Evolutionary conservation across 2,888 invertebrate species (phyloP).

Genomic region (Cataglyphis livida): DNA sequence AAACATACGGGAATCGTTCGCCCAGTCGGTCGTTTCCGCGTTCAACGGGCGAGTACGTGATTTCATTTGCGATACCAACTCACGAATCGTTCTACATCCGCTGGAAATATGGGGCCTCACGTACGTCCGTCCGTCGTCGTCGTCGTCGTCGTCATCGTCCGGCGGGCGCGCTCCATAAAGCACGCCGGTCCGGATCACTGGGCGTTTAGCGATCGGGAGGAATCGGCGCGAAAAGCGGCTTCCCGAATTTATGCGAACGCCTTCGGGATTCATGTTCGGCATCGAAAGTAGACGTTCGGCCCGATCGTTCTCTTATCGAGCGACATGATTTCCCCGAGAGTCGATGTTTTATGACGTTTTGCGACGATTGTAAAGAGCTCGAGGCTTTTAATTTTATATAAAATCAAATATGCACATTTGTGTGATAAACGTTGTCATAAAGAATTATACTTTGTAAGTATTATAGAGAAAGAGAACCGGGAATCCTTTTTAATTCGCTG

Average conservation of each 20-base stretch:
- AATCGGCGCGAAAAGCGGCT: constrained; percentile 58
- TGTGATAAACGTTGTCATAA: background rate
- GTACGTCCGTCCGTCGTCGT: constrained; percentile 52
- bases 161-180: constrained; percentile 68
- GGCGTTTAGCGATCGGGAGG: constrained; percentile 64
- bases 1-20: constrained; percentile 35
- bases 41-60: constrained; percentile 82
- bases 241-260: constrained; percentile 50
- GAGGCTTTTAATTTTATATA: background rate
- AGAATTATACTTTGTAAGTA: background rate
- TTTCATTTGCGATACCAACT: constrained; percentile 84
- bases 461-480: background rate
- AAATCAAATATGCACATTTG: background rate
- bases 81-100: constrained; percentile 80
- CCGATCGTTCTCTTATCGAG: constrained; percentile 25
- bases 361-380: background rate
- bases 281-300: constrained; percentile 38
- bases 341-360: constrained; percentile 4
- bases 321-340: constrained; percentile 25
- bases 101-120: constrained; percentile 70
- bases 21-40: constrained; percentile 75
- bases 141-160: background rate
- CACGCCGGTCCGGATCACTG: constrained; percentile 67
- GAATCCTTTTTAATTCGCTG: background rate
- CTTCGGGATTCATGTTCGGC: constrained; percentile 34